Evolutionary conservation across 2,113 vertebrate genomes (phyloP).

Genomic region (Chionis minor): DNA sequence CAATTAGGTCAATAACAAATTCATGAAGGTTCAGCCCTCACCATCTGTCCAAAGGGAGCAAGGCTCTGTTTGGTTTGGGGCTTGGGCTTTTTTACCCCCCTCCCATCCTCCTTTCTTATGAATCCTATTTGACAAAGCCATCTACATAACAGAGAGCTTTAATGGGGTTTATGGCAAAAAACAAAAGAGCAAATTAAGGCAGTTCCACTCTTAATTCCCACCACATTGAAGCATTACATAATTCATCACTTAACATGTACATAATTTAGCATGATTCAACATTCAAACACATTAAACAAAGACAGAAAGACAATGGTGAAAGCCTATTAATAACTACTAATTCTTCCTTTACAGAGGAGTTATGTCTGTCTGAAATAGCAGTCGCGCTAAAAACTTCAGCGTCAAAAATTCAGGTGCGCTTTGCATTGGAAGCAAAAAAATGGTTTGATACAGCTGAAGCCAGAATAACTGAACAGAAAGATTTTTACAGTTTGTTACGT

Average conservation of each 20-base stretch:
- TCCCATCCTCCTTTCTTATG: not conserved
- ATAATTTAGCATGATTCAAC: slow-evolving; percentile 57
- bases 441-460: not conserved
- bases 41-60: slow-evolving; percentile 62
- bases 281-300: slow-evolving; percentile 16
- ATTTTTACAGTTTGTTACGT: not conserved
- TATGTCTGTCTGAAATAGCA: not conserved
- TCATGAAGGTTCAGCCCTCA: slow-evolving; percentile 41
- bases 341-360: not conserved
- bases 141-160: slow-evolving; percentile 29
- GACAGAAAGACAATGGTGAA: not conserved
- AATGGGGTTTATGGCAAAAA: not conserved
- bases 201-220: slow-evolving; percentile 36
- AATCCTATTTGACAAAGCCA: slow-evolving; percentile 19
- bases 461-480: not conserved
- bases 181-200: slow-evolving; percentile 39
- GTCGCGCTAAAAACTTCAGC: not conserved
- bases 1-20: slow-evolving; percentile 68
- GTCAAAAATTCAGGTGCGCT: not conserved
- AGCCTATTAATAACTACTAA: not conserved
- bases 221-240: not conserved
- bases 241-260: slow-evolving; percentile 52
- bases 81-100: not conserved
- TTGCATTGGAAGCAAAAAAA: not conserved
- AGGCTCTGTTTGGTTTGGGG: not conserved